Percentiles rank a stretch among this genome's conserved stretches.
Conservation (phyloP, 2,113 vertebrate species). For the Misgurnus mizolepis region DNA sequence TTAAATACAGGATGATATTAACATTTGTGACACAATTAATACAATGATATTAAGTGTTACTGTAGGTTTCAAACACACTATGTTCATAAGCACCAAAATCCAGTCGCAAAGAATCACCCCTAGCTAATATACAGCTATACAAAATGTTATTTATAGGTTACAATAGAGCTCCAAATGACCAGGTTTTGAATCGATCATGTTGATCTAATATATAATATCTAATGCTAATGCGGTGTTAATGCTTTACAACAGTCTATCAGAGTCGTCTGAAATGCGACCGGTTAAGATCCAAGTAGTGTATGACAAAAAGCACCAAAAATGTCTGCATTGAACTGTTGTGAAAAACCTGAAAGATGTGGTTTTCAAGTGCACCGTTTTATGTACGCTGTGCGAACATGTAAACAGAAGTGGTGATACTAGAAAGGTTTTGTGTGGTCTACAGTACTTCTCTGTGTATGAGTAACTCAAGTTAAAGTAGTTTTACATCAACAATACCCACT, state of each 20-base stretch:
- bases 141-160: conserved; percentile 34
- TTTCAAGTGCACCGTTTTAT: conserved; percentile 6
- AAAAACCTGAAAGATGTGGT: conserved; percentile 45
- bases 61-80: background rate
- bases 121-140: background rate
- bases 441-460: background rate
- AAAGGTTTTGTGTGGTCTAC: background rate
- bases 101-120: conserved; percentile 37
- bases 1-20: conserved; percentile 16
- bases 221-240: conserved; percentile 16
- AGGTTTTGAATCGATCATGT: background rate
- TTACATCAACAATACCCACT: background rate
- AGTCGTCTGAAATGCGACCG: conserved; percentile 6
- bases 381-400: background rate
- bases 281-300: conserved; percentile 28
- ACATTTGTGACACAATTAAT: conserved; percentile 11
- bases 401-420: background rate
- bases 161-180: conserved; percentile 24
- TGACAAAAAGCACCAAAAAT: conserved; percentile 46
- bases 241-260: conserved; percentile 25
- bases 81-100: conserved; percentile 42
- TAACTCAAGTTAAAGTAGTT: conserved; percentile 1
- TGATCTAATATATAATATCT: background rate
- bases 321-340: conserved; percentile 41
- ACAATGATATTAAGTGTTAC: conserved; percentile 13